Base-by-base conservation (phyloP, 1,140 invertebrate species). In the Drosophila triauraria region DNA sequence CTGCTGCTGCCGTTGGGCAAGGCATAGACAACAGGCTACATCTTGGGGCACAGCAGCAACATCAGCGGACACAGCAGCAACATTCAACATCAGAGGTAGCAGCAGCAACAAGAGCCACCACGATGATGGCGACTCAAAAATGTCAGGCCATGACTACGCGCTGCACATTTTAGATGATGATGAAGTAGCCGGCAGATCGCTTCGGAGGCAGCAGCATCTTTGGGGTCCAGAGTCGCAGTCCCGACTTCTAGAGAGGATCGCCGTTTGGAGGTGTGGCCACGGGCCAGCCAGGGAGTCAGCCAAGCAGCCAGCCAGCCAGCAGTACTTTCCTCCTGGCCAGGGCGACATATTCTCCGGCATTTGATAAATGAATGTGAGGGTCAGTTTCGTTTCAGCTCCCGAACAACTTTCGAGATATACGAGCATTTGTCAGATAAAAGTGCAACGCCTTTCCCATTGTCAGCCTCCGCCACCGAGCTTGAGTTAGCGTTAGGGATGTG, bases 311-410 rank as follows among this genome's bases (percentile, higher is more conserved):
- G n/a, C 9, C 48, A 51, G 50, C 51, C 30, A 23, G 20, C 64
- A 50, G 61, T 67, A 50, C 69, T 72, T 72, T 72, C 44, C 65
- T 71, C 23, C 68, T 56, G 51, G 51, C 38, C 25, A 30, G 38
- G 68, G 68, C 70, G 70, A 74, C 70, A 74, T 61, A 65, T 62
- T 75, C 59, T 23, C 59, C 35, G 38, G 74, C 68, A 74, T 51
- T 74, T 87, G 84, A 88, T 87, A 87, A 87, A 87, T 87, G 84
- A 87, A 87, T 87, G 84, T 88, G 84, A 88, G 84, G 84, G 84
- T 87, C 84, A 87, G 83, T 88, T 83, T 72, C 67, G 61, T 79
- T 80, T 57, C 40, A 69, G 67, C 53, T 71, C 38, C 51, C 58
- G 48, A 46, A 70, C 75, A 88, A 88, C 83, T 87, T 87, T 87